phyloP scores from a whole-genome alignment of 2,113 vertebrate genomes.

The Cisticola juncidis region DNA sequence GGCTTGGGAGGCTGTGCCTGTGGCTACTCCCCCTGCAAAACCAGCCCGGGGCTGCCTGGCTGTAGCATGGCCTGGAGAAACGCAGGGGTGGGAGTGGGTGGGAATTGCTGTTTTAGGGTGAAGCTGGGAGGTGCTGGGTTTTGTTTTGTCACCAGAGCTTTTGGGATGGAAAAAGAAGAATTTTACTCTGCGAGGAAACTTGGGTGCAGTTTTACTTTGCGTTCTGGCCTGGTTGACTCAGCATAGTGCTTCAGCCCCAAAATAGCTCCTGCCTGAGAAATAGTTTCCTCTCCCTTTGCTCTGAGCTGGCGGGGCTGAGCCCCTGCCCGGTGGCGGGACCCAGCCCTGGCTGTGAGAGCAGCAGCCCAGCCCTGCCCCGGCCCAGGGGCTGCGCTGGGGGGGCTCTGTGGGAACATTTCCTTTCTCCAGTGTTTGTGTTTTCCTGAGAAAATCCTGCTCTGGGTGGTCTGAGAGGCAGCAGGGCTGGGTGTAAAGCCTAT shows the following conservation, averaged over 20 bases:
- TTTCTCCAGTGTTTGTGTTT: neutral
- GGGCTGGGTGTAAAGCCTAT: neutral
- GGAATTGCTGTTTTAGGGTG: neutral
- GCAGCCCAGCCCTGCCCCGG: rapidly evolving
- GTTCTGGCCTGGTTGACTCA: neutral
- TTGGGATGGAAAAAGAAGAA: neutral
- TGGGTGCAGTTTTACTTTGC: neutral
- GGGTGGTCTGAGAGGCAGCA: neutral
- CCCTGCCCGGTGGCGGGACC: rapidly evolving
- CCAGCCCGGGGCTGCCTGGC: neutral
- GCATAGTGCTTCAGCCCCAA: neutral
- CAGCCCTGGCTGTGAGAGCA: neutral
- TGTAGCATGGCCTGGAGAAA: rapidly evolving
- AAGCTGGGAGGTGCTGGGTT: neutral
- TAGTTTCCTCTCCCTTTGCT: neutral
- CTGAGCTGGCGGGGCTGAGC: neutral
- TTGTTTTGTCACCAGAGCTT: neutral
- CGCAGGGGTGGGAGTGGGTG: rapidly evolving
- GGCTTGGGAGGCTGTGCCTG: rapidly evolving
- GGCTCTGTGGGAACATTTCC: rapidly evolving
- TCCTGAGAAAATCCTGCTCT: rapidly evolving
- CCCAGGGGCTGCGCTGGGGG: rapidly evolving
- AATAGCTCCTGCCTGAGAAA: slow-evolving; percentile 14
- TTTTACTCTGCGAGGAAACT: neutral
- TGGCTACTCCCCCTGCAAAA: neutral